These are phyloP conservation scores for Micronycteris hirsuta DNA, from an alignment of 2,113 vertebrate genomes.

Conservation along the genomic window DNA sequence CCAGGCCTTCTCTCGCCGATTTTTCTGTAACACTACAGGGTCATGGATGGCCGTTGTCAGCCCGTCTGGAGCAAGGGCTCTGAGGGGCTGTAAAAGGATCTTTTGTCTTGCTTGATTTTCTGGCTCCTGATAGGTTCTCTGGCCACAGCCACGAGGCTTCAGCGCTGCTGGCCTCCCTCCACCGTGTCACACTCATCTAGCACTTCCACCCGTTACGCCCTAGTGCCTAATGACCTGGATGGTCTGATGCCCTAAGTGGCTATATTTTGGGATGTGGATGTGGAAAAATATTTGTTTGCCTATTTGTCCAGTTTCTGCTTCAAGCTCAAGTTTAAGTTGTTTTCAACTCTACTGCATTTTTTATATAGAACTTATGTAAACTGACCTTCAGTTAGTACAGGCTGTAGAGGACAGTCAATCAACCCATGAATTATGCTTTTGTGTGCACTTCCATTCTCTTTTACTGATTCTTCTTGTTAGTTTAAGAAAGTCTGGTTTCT, in stretches of 20 bases:
- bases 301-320: constrained; percentile 55
- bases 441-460: neutral
- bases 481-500: constrained; percentile 8
- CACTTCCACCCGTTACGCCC: neutral
- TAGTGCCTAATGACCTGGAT: constrained; percentile 46
- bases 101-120: constrained; percentile 66
- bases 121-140: constrained; percentile 55
- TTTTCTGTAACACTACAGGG: neutral
- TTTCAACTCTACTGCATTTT: constrained; percentile 45
- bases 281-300: constrained; percentile 62
- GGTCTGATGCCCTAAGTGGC: constrained; percentile 52
- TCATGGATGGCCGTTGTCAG: constrained; percentile 54
- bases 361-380: constrained; percentile 28
- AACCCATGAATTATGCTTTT: constrained; percentile 29
- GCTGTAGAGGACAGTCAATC: neutral
- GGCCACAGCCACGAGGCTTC: constrained; percentile 30
- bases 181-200: constrained; percentile 38
- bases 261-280: constrained; percentile 51
- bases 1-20: neutral
- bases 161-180: constrained; percentile 43
- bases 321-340: constrained; percentile 52
- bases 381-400: neutral
- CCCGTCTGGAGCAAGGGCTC: constrained; percentile 15
- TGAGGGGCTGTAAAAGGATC: constrained; percentile 47
- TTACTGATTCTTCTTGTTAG: neutral